Percentiles rank a stretch among this genome's conserved stretches.
Conservation (phyloP, 1,140 invertebrate genomes). For the Lordiphosa clarofinis region DNA sequence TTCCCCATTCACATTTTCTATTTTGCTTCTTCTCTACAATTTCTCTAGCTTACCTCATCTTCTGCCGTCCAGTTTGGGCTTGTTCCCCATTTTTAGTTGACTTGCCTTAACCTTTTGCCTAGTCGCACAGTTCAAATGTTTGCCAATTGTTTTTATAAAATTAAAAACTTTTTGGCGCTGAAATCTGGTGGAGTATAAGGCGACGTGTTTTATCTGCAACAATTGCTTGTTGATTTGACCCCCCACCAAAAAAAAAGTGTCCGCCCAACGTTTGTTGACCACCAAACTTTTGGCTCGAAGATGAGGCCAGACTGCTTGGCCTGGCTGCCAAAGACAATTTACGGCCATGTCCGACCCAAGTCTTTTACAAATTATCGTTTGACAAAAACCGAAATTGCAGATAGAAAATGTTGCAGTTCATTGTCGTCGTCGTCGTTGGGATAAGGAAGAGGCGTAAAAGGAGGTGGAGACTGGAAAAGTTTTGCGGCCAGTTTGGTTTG, state of each 20-base stretch:
- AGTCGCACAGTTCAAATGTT: constrained; percentile 41
- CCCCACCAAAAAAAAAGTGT: constrained; percentile 1
- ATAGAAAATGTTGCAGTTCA: constrained; percentile 34
- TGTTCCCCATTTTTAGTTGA: background rate
- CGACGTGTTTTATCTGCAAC: constrained; percentile 71
- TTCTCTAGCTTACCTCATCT: too few species aligned
- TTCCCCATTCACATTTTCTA: too few species aligned
- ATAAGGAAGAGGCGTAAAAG: background rate
- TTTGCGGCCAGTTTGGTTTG: constrained; percentile 67
- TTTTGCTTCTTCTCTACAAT: too few species aligned
- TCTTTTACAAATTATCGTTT: constrained; percentile 71
- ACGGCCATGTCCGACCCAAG: constrained; percentile 45
- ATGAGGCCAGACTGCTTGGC: constrained; percentile 22
- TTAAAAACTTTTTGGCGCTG: constrained; percentile 54
- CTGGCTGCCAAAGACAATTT: constrained; percentile 72
- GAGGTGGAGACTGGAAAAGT: constrained; percentile 47
- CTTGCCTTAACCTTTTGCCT: constrained; percentile 31
- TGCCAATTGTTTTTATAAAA: constrained; percentile 69
- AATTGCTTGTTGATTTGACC: constrained; percentile 73
- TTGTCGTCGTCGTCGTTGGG: too few species aligned
- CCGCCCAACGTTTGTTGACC: constrained; percentile 31
- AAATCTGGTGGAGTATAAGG: constrained; percentile 33
- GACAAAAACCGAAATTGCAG: constrained; percentile 43
- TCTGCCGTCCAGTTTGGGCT: too few species aligned
- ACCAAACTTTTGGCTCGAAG: constrained; percentile 50